Percentiles rank a stretch among this genome's conserved stretches.
These are phyloP conservation scores for Drosophila greeni DNA, from an alignment of 2,888 invertebrate species.

Conservation along the genomic window DNA sequence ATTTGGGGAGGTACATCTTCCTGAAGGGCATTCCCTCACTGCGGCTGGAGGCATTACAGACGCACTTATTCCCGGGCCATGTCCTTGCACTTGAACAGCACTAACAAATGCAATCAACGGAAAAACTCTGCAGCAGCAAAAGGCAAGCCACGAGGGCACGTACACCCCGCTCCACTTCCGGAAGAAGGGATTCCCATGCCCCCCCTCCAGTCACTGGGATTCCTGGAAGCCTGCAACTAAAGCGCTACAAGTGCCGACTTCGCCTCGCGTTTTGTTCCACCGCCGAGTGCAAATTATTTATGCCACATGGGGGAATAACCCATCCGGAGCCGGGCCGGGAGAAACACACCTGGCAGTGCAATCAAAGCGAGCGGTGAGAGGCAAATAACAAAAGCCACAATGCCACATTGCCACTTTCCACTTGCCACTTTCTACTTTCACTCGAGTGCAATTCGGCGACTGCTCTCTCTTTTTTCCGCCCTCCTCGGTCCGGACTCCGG, in stretches of 20 bases:
- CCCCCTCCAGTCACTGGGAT: not conserved
- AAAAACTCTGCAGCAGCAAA: constrained; percentile 35
- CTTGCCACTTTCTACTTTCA: constrained; percentile 69
- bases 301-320: constrained; percentile 59
- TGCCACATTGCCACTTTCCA: constrained; percentile 56
- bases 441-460: constrained; percentile 59
- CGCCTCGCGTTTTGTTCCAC: constrained; percentile 58
- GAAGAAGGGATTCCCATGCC: constrained; percentile 3
- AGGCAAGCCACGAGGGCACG: constrained; percentile 37
- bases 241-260: constrained; percentile 62
- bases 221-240: constrained; percentile 10
- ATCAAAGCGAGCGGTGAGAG: constrained; percentile 64
- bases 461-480: constrained; percentile 28
- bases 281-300: constrained; percentile 72
- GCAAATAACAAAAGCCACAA: constrained; percentile 52
- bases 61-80: constrained; percentile 28
- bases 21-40: constrained; percentile 4
- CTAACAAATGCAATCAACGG: constrained; percentile 51
- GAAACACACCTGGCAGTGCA: constrained; percentile 49
- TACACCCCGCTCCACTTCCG: constrained; percentile 35
- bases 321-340: constrained; percentile 41
- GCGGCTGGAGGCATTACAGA: constrained; percentile 16
- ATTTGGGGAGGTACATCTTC: constrained; percentile 10
- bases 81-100: constrained; percentile 70
- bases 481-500: constrained; percentile 8